A percentile compares a stretch with the other conserved stretches of the same genome.
Evolutionary conservation across 1,140 invertebrate genomes (phyloP).

Genomic region (Sitobion miscanthi): DNA sequence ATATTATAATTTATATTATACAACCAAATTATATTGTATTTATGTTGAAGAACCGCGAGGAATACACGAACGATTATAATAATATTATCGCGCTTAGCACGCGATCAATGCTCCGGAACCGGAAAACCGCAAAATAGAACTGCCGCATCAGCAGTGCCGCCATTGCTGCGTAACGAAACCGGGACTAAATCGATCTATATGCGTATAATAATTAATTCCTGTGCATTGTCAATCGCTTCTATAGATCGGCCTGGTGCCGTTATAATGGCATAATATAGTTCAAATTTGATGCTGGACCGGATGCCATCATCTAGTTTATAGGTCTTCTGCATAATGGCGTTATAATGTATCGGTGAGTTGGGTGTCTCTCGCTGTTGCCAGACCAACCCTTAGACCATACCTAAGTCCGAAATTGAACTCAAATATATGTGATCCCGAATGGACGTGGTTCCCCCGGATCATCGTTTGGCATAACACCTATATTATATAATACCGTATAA

Average conservation of each 20-base stretch:
- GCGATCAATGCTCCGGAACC: conserved; percentile 15
- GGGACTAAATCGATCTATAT: not conserved
- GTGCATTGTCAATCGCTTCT: not conserved
- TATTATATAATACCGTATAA: not conserved
- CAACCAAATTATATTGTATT: not conserved
- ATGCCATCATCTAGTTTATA: not conserved
- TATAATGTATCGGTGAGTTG: not conserved
- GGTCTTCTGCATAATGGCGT: not conserved
- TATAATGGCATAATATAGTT: not conserved
- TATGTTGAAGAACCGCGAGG: not conserved
- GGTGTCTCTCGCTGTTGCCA: not conserved
- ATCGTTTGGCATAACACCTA: not conserved
- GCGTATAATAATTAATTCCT: not conserved
- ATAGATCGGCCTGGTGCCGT: not conserved
- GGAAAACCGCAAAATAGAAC: conserved; percentile 9
- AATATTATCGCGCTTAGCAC: not conserved
- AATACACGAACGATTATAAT: not conserved
- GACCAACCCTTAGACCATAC: too few species aligned
- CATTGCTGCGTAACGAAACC: not conserved
- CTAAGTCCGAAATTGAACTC: not conserved
- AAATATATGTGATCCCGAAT: not conserved
- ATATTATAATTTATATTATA: not conserved
- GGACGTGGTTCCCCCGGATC: not conserved
- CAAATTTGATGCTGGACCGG: not conserved
- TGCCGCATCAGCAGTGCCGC: not conserved